Evolutionary conservation across 2,113 vertebrate species (phyloP).

Genomic region (Pavo muticus): DNA sequence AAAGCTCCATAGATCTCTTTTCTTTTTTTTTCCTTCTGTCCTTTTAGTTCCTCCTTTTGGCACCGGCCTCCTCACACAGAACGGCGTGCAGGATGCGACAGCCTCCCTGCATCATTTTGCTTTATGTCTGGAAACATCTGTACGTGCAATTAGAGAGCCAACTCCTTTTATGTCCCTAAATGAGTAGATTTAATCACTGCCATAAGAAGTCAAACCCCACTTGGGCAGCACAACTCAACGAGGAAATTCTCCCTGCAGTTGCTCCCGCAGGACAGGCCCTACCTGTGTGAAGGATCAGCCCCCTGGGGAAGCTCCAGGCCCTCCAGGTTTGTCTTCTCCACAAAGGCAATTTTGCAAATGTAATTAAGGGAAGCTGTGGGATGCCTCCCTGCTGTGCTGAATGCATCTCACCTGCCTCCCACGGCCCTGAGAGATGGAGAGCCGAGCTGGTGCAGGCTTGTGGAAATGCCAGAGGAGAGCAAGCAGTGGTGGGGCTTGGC

Average conservation of each 20-base stretch:
- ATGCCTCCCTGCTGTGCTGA: background rate
- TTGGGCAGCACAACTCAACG: conserved; percentile 5
- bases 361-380: conserved; percentile 40
- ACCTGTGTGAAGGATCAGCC: background rate
- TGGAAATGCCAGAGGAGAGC: background rate
- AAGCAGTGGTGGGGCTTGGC: background rate
- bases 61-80: background rate
- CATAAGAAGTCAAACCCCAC: conserved; percentile 44
- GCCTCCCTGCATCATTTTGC: conserved; percentile 40
- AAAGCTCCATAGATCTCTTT: background rate
- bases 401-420: fast-evolving
- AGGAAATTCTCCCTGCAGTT: background rate
- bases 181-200: conserved; percentile 48
- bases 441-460: background rate
- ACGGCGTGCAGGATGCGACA: background rate
- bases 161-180: conserved; percentile 66
- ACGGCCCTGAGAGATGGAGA: fast-evolving
- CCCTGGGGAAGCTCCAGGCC: background rate
- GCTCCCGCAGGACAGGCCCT: background rate
- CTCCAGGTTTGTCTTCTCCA: background rate
- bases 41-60: conserved; percentile 3
- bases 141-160: conserved; percentile 44
- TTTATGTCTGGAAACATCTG: conserved; percentile 66
- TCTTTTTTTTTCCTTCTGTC: background rate
- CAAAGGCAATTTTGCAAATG: background rate